phyloP scores from a whole-genome alignment of 2,888 invertebrate genomes.

The Meiosimyza decipiens region DNA sequence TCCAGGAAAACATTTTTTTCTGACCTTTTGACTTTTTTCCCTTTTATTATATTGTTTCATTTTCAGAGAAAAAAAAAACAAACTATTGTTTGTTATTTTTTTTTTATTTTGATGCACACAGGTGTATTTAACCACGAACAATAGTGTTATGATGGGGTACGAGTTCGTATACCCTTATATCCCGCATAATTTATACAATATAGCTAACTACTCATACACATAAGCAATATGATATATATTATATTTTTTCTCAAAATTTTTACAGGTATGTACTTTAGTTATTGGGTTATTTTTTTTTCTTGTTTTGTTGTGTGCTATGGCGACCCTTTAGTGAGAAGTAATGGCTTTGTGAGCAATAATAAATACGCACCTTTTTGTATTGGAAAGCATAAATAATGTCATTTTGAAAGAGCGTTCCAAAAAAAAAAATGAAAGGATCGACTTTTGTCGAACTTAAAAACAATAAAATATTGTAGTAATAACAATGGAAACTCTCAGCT shows the following conservation, averaged over 20 bases:
- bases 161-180: conserved; percentile 41
- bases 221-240: too few species aligned
- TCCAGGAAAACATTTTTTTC: too few species aligned
- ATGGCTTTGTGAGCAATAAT: conserved; percentile 48
- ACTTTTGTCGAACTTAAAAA: too few species aligned
- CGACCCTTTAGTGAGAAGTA: conserved; percentile 8
- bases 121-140: conserved; percentile 54
- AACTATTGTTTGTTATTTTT: neutral
- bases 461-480: too few species aligned
- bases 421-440: too few species aligned
- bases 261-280: too few species aligned
- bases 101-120: conserved; percentile 41
- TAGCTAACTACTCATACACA: conserved; percentile 13
- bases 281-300: too few species aligned
- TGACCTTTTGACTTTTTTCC: neutral
- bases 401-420: conserved; percentile 39
- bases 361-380: conserved; percentile 50
- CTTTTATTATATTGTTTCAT: neutral
- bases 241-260: too few species aligned
- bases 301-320: conserved; percentile 43
- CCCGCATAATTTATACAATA: conserved; percentile 59
- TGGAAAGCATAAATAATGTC: conserved; percentile 55
- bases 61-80: neutral
- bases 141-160: conserved; percentile 39
- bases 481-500: too few species aligned